Percentiles rank a stretch among this genome's conserved stretches.
These are phyloP conservation scores for Ceratina japonica DNA, from an alignment of 1,140 invertebrate genomes.

Conservation along the genomic window DNA sequence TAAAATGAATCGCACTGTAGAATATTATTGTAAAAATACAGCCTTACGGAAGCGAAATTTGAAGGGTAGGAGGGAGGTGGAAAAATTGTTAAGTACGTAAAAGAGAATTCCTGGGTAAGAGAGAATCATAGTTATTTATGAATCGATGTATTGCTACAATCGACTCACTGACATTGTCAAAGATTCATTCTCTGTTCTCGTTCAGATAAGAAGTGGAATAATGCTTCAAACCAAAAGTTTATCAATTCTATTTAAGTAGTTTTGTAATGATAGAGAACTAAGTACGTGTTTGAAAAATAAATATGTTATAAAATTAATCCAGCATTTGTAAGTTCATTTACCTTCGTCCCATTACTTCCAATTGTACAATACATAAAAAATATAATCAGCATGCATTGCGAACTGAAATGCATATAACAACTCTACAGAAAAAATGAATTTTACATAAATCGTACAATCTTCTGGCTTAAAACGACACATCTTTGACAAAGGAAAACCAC, in stretches of 20 bases:
- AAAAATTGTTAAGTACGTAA: neutral
- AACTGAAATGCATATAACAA: neutral
- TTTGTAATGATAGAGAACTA: conserved; percentile 56
- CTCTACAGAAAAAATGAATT: neutral
- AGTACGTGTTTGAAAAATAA: conserved; percentile 52
- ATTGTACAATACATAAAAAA: no score
- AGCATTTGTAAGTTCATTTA: neutral
- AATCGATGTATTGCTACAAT: conserved; percentile 8
- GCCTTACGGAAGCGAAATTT: neutral
- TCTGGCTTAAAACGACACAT: conserved; percentile 10
- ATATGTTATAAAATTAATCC: neutral
- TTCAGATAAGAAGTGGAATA: conserved; percentile 6
- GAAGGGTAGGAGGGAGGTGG: no score
- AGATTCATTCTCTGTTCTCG: conserved; percentile 18
- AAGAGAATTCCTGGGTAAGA: neutral
- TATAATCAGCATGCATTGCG: neutral
- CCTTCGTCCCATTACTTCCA: neutral
- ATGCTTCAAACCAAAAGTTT: conserved; percentile 61
- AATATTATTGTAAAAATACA: conserved; percentile 9
- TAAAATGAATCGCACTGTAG: neutral
- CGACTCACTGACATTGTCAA: conserved; percentile 22
- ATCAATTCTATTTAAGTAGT: conserved; percentile 66
- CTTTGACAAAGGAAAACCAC: conserved; percentile 1
- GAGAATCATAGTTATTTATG: conserved; percentile 23
- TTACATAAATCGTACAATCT: neutral